Evolutionary conservation across 2,888 invertebrate species (phyloP).

Genomic region (Parochlus steinenii): DNA sequence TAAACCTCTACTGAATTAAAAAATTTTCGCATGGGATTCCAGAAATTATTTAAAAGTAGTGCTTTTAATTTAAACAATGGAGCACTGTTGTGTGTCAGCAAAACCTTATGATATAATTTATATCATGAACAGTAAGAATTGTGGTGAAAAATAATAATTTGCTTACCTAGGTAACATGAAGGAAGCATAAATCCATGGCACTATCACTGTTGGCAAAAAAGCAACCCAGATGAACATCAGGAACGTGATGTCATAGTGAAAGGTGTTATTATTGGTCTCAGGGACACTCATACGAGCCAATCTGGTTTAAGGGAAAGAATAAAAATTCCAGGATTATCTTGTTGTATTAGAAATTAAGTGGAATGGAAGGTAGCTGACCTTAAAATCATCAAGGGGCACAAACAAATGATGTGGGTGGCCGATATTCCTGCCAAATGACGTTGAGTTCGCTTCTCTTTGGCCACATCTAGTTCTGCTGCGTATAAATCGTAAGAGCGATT

Average conservation of each 20-base stretch:
- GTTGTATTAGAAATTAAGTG: not conserved
- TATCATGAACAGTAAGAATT: conserved; percentile 1
- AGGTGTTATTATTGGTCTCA: conserved; percentile 51
- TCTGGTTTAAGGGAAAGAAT: conserved; percentile 22
- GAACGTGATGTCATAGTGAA: conserved; percentile 49
- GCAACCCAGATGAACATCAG: conserved; percentile 53
- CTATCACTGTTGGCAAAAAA: conserved; percentile 47
- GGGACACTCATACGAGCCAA: conserved; percentile 44
- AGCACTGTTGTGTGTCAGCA: not conserved
- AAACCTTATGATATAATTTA: not conserved
- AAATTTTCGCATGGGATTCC: too few relatives aligned
- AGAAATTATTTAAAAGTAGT: too few relatives aligned
- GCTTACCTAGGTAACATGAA: conserved; percentile 46
- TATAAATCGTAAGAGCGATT: conserved; percentile 32
- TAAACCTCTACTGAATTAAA: too few relatives aligned
- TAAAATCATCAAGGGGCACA: conserved; percentile 47
- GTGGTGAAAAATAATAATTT: not conserved
- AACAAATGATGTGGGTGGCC: conserved; percentile 43
- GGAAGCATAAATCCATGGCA: conserved; percentile 43
- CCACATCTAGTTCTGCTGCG: conserved; percentile 37
- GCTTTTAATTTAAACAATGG: not conserved
- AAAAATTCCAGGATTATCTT: not conserved
- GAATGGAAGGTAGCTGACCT: conserved; percentile 17
- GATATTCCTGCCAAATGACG: conserved; percentile 49
- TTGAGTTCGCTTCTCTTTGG: conserved; percentile 47